A percentile compares a stretch with the other conserved stretches of the same genome.
These are phyloP conservation scores for Cataglyphis hispanica DNA, from an alignment of 1,140 invertebrate genomes.

Conservation along the genomic window DNA sequence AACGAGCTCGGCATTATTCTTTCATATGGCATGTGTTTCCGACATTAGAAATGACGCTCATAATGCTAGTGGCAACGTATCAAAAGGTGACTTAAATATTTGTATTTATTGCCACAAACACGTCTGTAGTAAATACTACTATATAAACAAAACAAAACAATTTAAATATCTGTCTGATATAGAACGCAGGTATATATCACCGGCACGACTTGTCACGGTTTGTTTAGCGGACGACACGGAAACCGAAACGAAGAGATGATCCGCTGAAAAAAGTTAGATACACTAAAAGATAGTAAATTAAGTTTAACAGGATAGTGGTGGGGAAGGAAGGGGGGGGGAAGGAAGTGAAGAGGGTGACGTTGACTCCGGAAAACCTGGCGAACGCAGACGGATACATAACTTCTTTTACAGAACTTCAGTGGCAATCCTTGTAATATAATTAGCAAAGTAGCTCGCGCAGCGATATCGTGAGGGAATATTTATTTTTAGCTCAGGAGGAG, in stretches of 20 bases:
- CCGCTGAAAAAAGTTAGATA: conserved; percentile 56
- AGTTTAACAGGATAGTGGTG: conserved; percentile 29
- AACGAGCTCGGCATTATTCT: conserved; percentile 37
- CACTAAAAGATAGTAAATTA: conserved; percentile 52
- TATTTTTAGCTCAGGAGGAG: conserved; percentile 30
- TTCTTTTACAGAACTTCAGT: conserved; percentile 52
- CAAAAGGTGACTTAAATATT: conserved; percentile 36
- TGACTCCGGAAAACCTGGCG: conserved; percentile 20
- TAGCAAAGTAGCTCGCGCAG: conserved; percentile 50
- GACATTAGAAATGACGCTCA: neutral
- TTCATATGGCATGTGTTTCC: conserved; percentile 9
- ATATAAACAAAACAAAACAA: conserved; percentile 23
- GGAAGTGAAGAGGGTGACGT: neutral
- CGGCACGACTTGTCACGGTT: conserved; percentile 53
- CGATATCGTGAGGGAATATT: conserved; percentile 55
- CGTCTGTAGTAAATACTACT: neutral
- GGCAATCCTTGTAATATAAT: conserved; percentile 50
- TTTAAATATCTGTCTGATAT: conserved; percentile 19
- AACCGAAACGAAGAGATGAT: conserved; percentile 29
- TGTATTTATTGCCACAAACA: conserved; percentile 1
- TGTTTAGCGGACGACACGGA: conserved; percentile 45
- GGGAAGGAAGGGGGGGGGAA: neutral
- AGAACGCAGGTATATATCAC: conserved; percentile 38
- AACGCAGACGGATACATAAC: conserved; percentile 47
- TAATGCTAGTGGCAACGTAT: neutral